Evolutionary conservation across 2,113 vertebrate genomes (phyloP), one percentile per base, ranked within the genome.

Genomic region (Ameiurus melas): DNA sequence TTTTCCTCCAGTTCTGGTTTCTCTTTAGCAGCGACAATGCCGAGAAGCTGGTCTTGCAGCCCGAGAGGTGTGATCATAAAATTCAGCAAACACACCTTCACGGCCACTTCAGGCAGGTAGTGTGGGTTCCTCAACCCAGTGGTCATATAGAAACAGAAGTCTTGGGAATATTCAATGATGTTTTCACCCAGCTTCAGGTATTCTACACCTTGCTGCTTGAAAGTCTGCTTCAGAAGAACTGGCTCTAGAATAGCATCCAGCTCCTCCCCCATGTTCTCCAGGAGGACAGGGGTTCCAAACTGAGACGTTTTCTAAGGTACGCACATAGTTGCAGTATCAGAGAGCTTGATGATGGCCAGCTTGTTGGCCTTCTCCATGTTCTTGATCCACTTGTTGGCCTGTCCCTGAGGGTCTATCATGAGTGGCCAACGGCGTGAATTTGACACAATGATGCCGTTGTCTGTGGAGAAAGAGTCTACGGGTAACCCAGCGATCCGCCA

Each of bases 41-140:
- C 97, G 53, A 99, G 95, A 82, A 99, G 97, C 53, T 99, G 98
- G 89, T 99, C 97, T 90, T 99, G 96, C 81, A 99, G 95, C 33
- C 97, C 98, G 51, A 98, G 92, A 16, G 98, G 97, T 0, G 98
- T 99, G 92, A 99, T 99, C 97, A 97, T 97, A 64, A 99, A 98
- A 93, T 99, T 99, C 79, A 99, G 94, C 14, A 99, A 94, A 90
- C 98, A 99, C 89, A 99, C 97, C 92, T 98, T 99, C 60, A 98
- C 96, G 0, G 97, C 96, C 6, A 98, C 94, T 91, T 99, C 97
- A 9, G 98, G 97, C 27, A 98, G 95, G 90, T 98, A 99, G 92
- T 98, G 98, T 30, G 97, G 97, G 90, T 97, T 99, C 90, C 97
- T 96, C 92, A 98, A 93, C n/a, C 95, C 93, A 0, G 98, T 99